These are phyloP conservation scores for Neostethus bicornis DNA, from an alignment of 2,797 vertebrate species.

Conservation along the genomic window DNA sequence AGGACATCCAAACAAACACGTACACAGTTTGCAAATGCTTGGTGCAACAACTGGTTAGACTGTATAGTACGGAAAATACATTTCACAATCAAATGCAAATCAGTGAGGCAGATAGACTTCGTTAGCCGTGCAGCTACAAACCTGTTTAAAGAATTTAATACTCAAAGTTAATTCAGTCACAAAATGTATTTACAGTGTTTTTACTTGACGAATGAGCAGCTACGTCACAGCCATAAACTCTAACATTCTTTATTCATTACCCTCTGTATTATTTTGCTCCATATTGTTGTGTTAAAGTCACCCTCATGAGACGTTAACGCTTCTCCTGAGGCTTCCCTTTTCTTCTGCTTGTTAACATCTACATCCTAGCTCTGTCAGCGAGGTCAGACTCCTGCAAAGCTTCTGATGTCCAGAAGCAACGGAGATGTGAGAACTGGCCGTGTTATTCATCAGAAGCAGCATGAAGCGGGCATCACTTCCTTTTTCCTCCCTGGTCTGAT, in stretches of 20 bases:
- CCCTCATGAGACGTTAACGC: background rate
- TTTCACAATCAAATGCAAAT: too few species aligned
- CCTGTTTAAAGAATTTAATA: too few species aligned
- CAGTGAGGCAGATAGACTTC: too few species aligned
- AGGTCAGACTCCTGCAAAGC: slow-evolving; percentile 8
- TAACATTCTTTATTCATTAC: background rate
- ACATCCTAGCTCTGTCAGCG: slow-evolving; percentile 2
- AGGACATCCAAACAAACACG: too few species aligned
- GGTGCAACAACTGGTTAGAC: too few species aligned
- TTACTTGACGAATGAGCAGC: too few species aligned
- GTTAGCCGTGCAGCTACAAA: too few species aligned
- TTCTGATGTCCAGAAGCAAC: slow-evolving; percentile 15
- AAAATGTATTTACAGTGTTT: too few species aligned
- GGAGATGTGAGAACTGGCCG: slow-evolving; percentile 20
- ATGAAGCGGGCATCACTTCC: slow-evolving; percentile 37
- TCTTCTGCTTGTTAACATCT: background rate
- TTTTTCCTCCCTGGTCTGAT: slow-evolving; percentile 29
- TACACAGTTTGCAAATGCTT: too few species aligned
- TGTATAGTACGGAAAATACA: too few species aligned
- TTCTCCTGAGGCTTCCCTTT: background rate
- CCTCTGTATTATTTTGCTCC: background rate
- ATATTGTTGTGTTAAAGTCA: background rate
- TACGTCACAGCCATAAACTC: too few species aligned
- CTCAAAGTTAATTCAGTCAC: too few species aligned
- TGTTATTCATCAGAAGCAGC: slow-evolving; percentile 43